phyloP scores from a whole-genome alignment of 2,113 vertebrate species.

The Plecturocebus donacophilus region DNA sequence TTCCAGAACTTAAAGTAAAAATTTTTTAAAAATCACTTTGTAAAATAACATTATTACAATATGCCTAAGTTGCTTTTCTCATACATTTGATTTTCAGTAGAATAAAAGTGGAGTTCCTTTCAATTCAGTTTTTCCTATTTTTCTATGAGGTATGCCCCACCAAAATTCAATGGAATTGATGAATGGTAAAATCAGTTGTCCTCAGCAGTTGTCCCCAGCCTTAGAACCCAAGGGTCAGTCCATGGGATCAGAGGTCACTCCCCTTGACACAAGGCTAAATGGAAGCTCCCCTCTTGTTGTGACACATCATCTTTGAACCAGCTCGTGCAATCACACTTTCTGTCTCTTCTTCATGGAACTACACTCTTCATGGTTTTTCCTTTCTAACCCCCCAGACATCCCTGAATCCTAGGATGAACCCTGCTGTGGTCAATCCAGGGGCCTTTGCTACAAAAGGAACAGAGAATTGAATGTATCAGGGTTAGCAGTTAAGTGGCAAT shows the following conservation, averaged over 20 bases:
- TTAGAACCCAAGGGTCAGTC: background rate
- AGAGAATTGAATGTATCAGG: background rate
- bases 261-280: background rate
- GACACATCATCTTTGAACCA: background rate
- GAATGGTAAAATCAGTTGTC: background rate
- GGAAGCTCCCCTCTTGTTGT: background rate
- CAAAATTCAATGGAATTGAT: background rate
- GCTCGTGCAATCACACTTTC: background rate
- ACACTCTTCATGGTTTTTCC: background rate
- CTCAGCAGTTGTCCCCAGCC: background rate
- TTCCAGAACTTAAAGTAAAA: too few relatives aligned
- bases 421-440: background rate
- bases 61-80: background rate
- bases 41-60: background rate
- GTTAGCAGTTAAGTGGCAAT: background rate
- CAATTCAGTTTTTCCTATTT: background rate
- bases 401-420: background rate
- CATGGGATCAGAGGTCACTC: rapidly evolving
- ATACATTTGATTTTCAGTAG: background rate
- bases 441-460: background rate
- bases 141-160: background rate
- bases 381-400: too few relatives aligned
- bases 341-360: background rate
- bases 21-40: background rate
- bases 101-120: background rate